phyloP scores from a whole-genome alignment of 2,113 vertebrate species.

The Talpa occidentalis region DNA sequence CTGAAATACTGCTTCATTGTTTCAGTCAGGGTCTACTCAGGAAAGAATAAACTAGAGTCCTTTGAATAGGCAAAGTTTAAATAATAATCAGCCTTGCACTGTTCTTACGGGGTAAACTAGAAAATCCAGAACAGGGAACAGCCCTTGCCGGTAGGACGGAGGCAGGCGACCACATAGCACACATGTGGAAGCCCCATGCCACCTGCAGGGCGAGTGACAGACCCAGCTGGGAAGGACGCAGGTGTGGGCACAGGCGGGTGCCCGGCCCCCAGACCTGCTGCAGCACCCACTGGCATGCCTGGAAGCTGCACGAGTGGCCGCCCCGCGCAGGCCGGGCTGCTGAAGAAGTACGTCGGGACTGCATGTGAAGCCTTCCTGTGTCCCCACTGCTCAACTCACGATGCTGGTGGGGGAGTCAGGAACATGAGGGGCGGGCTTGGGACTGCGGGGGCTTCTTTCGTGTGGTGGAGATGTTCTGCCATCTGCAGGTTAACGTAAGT shows the following conservation, averaged over 20 bases:
- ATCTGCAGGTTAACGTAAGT: not conserved
- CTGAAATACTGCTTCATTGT: slow-evolving; percentile 21
- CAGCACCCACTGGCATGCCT: too few relatives aligned
- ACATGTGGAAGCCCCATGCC: not conserved
- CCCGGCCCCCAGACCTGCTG: too few relatives aligned
- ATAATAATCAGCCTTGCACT: not conserved
- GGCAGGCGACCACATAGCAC: not conserved
- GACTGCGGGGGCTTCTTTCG: not conserved
- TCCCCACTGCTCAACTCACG: too few relatives aligned
- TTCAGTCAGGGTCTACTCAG: not conserved
- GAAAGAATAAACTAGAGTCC: not conserved
- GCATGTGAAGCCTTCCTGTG: too few relatives aligned
- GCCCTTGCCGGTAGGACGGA: not conserved
- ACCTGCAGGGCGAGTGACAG: not conserved
- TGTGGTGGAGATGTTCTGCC: not conserved
- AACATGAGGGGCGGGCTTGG: not conserved
- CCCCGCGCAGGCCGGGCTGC: too few relatives aligned
- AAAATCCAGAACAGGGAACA: not conserved
- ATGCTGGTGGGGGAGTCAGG: too few relatives aligned
- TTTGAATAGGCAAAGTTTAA: not conserved
- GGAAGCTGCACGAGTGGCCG: too few relatives aligned
- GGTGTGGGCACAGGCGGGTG: too few relatives aligned
- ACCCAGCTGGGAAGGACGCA: not conserved
- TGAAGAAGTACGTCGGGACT: too few relatives aligned
- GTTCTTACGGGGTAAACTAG: not conserved